Percentiles rank a stretch among this genome's conserved stretches.
Conservation (phyloP, 2,113 vertebrate genomes). For the Sapayoa aenigma region DNA sequence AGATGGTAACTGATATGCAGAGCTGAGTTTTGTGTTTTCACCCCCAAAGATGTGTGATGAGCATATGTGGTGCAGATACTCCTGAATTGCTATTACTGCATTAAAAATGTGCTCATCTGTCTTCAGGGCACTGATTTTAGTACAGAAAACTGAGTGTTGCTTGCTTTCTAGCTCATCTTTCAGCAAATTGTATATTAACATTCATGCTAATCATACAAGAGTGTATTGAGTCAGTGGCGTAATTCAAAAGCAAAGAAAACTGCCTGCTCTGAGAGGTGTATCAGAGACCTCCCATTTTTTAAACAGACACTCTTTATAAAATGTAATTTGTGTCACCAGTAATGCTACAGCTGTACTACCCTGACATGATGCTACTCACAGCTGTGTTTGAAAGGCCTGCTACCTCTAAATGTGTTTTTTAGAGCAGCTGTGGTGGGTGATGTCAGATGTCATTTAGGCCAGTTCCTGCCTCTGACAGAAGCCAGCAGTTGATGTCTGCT, state of each 20-base stretch:
- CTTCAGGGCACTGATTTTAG: background rate
- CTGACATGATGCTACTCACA: background rate
- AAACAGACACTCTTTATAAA: background rate
- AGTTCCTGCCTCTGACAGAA: background rate
- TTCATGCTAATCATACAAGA: background rate
- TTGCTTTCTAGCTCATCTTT: background rate
- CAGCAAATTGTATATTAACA: background rate
- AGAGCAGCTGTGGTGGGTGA: background rate
- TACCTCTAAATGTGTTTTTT: background rate
- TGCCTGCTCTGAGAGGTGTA: background rate
- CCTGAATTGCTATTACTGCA: background rate
- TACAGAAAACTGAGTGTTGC: background rate
- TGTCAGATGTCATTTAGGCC: background rate
- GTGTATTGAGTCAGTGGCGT: background rate
- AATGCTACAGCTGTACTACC: background rate
- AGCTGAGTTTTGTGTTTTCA: background rate
- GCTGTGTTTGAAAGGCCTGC: accelerated
- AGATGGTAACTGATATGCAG: background rate
- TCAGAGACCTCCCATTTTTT: background rate
- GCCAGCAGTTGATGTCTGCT: accelerated
- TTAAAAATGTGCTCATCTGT: background rate
- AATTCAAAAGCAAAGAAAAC: background rate
- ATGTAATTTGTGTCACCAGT: background rate
- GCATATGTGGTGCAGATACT: background rate
- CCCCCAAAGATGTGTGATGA: too few species aligned